Percentiles rank a stretch among this genome's conserved stretches.
These are phyloP conservation scores for Grammomys dolichurus DNA, from an alignment of 2,113 vertebrate genomes.

Conservation along the genomic window DNA sequence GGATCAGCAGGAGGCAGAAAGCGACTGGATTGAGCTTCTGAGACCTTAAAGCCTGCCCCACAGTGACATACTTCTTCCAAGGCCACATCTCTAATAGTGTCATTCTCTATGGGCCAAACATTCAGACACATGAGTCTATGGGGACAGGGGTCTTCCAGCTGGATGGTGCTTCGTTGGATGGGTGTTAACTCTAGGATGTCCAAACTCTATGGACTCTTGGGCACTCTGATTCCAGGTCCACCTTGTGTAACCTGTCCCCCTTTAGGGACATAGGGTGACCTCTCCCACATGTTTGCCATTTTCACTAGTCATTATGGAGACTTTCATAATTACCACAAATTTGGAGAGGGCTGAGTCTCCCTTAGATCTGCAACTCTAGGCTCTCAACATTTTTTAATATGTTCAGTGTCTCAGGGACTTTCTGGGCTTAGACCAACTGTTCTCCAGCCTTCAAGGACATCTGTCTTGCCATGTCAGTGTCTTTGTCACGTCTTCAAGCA, in stretches of 20 bases:
- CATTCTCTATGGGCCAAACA: background rate
- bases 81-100: background rate
- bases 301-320: background rate
- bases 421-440: too few species aligned
- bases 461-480: rapidly evolving
- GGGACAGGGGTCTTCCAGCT: background rate
- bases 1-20: background rate
- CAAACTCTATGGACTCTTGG: background rate
- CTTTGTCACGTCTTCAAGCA: rapidly evolving
- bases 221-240: rapidly evolving
- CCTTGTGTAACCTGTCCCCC: background rate
- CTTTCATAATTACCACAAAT: too few species aligned
- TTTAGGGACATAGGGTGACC: rapidly evolving
- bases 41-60: background rate
- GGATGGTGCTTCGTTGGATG: rapidly evolving
- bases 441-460: background rate
- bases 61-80: background rate
- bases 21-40: background rate
- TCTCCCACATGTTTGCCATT: rapidly evolving
- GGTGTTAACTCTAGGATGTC: background rate
- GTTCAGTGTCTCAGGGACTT: background rate
- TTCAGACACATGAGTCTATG: background rate
- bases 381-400: background rate
- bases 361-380: background rate
- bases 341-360: background rate